These are phyloP conservation scores for Pseudoips prasinana DNA, from an alignment of 2,888 invertebrate genomes.

Conservation along the genomic window DNA sequence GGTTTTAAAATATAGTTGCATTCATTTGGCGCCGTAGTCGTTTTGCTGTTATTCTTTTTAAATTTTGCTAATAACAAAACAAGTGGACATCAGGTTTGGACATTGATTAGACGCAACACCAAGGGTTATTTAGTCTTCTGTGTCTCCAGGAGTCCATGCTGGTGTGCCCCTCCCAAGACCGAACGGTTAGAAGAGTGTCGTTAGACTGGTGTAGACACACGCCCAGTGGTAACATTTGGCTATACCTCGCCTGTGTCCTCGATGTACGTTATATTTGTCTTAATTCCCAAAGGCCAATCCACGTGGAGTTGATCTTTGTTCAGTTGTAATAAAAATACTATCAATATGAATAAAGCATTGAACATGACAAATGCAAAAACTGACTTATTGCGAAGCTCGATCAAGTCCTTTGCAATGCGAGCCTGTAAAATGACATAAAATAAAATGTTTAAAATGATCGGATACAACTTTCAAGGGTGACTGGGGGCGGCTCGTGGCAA, in stretches of 20 bases:
- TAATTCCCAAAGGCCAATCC: slow-evolving; percentile 97
- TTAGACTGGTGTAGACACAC: slow-evolving; percentile 79
- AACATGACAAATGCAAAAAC: slow-evolving; percentile 99
- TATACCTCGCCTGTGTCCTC: slow-evolving; percentile 96
- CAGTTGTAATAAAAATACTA: slow-evolving; percentile 99
- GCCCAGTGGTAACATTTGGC: slow-evolving; percentile 70
- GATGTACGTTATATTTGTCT: slow-evolving; percentile 96
- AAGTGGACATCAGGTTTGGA: slow-evolving; percentile 46
- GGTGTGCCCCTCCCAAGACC: slow-evolving; percentile 78
- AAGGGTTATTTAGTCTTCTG: slow-evolving; percentile 63
- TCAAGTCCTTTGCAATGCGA: slow-evolving; percentile 93
- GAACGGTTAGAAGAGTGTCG: slow-evolving; percentile 80
- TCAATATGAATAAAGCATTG: slow-evolving; percentile 99
- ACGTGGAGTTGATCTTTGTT: slow-evolving; percentile 99
- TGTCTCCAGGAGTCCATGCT: slow-evolving; percentile 73
- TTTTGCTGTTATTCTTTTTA: slow-evolving; percentile 16
- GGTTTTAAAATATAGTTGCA: slow-evolving; percentile 10
- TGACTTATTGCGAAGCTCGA: slow-evolving; percentile 97
- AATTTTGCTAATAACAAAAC: slow-evolving; percentile 32
- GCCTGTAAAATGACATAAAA: slow-evolving; percentile 86
- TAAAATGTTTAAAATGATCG: slow-evolving; percentile 54
- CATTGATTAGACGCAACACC: slow-evolving; percentile 63
- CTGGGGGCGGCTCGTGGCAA: slow-evolving; percentile 64
- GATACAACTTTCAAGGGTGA: slow-evolving; percentile 81
- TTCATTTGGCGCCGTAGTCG: slow-evolving; percentile 21